These are phyloP conservation scores for Ennomos erosarius DNA, from an alignment of 2,888 invertebrate species.

Conservation along the genomic window DNA sequence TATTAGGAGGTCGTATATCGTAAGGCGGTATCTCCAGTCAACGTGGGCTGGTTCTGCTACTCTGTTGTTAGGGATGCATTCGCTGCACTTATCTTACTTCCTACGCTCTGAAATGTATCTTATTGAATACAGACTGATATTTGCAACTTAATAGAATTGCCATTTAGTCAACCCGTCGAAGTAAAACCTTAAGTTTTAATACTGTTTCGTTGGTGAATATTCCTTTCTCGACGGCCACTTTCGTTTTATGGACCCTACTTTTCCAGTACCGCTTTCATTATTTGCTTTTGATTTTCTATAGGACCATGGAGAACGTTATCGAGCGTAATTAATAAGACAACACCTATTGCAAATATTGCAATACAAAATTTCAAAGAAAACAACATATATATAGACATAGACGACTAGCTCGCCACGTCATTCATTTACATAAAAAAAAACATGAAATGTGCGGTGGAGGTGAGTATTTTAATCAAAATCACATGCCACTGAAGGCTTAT, in stretches of 20 bases:
- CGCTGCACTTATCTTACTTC: constrained; percentile 46
- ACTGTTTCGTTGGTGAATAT: constrained; percentile 9
- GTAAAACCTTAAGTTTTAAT: constrained; percentile 6
- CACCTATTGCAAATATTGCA: too few species aligned
- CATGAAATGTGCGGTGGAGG: too few species aligned
- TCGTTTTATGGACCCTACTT: constrained; percentile 31
- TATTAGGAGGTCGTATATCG: constrained; percentile 60
- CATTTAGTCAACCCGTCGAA: constrained; percentile 10
- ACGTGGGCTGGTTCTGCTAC: constrained; percentile 55
- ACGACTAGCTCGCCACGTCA: too few species aligned
- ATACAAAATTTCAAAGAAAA: too few species aligned
- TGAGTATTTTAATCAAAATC: too few species aligned
- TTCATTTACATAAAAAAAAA: too few species aligned
- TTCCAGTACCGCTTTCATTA: constrained; percentile 36
- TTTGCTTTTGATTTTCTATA: constrained; percentile 36
- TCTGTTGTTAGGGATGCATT: constrained; percentile 40
- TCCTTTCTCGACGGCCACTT: constrained; percentile 27
- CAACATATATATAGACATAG: too few species aligned
- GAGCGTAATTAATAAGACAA: too few species aligned
- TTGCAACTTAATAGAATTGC: constrained; percentile 34
- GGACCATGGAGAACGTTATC: not conserved
- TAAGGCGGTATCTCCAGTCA: constrained; percentile 52
- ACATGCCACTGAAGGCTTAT: too few species aligned
- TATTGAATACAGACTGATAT: constrained; percentile 31
- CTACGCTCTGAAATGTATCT: constrained; percentile 47